Evolutionary conservation across 2,797 vertebrate species (phyloP).

Genomic region (Danio tinwini): DNA sequence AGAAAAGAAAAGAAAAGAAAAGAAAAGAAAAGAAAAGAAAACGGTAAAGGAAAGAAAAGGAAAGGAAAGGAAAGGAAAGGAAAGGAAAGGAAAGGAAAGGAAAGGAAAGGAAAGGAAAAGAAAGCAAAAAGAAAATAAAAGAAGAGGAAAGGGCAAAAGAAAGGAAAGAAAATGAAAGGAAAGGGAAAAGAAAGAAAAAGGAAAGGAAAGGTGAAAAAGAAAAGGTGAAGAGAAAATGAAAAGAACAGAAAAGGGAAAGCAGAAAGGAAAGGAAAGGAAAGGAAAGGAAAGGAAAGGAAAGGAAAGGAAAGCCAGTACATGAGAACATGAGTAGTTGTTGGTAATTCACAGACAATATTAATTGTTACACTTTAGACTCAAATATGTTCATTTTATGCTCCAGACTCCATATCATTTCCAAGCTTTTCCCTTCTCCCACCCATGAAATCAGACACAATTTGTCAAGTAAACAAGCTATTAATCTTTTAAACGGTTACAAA

Average conservation of each 20-base stretch:
- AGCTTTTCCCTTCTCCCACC: slow-evolving; percentile 58
- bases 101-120: background rate
- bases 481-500: slow-evolving; percentile 74
- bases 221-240: no score
- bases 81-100: background rate
- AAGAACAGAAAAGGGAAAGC: no score
- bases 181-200: slow-evolving; percentile 14
- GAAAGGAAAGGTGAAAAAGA: background rate
- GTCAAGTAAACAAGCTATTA: slow-evolving; percentile 75
- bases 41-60: background rate
- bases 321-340: background rate
- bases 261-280: background rate
- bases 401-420: slow-evolving; percentile 61
- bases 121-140: background rate
- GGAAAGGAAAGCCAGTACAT: background rate
- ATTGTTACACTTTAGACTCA: slow-evolving; percentile 16
- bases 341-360: slow-evolving; percentile 13
- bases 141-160: background rate
- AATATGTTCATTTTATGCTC: slow-evolving; percentile 37
- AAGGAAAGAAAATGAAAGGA: background rate
- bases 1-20: no score
- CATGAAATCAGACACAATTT: slow-evolving; percentile 65
- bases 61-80: background rate
- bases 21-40: no score
- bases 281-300: background rate